Conservation (phyloP, 2,113 vertebrate species). For the Neodontobutis hainanensis region DNA sequence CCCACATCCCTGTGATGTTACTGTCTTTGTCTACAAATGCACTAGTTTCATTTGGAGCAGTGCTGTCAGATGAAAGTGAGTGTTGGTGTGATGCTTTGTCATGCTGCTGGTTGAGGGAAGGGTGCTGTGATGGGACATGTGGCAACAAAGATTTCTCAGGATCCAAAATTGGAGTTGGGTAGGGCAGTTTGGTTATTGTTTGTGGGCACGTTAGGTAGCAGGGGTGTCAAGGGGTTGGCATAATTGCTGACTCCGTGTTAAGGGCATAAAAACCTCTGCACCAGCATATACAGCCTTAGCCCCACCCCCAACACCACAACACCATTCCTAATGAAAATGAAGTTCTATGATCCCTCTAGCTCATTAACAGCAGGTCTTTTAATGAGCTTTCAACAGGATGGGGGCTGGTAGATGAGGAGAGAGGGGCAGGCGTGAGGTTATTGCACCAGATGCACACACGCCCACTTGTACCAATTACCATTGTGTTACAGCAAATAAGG, state of each 20-base stretch:
- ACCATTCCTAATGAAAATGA: constrained; percentile 72
- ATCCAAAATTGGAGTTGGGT: constrained; percentile 21
- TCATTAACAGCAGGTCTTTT: constrained; percentile 84
- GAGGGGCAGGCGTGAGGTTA: constrained; percentile 46
- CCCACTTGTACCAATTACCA: constrained; percentile 78
- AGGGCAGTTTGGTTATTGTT: constrained; percentile 60
- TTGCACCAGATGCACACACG: constrained; percentile 78
- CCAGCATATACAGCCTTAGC: constrained; percentile 70
- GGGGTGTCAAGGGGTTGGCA: constrained; percentile 70
- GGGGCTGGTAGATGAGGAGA: constrained; percentile 73
- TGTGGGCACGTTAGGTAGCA: constrained; percentile 59
- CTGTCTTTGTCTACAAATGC: constrained; percentile 55
- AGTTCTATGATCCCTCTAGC: constrained; percentile 81
- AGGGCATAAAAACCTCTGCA: constrained; percentile 74
- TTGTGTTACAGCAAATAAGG: constrained; percentile 63
- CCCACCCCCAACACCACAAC: constrained; percentile 41
- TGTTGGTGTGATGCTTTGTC: constrained; percentile 7
- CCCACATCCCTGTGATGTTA: constrained; percentile 73
- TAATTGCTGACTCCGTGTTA: constrained; percentile 80
- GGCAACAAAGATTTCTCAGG: constrained; percentile 61
- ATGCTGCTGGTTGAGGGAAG: constrained; percentile 22
- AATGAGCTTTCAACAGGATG: constrained; percentile 82
- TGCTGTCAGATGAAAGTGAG: constrained; percentile 30
- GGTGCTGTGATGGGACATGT: constrained; percentile 59
- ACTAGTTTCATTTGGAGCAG: constrained; percentile 3